These are phyloP conservation scores for Arizona elegans DNA, from an alignment of 2,113 vertebrate genomes.

Conservation along the genomic window DNA sequence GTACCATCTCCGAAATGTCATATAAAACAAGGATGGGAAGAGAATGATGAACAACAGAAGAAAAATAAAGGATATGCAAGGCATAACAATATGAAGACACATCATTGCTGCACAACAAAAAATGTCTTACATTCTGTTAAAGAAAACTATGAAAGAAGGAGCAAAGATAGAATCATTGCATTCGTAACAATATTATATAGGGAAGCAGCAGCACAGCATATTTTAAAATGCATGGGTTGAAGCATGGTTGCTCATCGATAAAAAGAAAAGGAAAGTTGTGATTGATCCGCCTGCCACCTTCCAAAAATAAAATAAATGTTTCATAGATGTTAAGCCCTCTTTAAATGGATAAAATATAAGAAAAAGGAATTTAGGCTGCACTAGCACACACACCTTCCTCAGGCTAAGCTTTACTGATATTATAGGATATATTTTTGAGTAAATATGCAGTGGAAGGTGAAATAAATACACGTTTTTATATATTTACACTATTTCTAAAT, in stretches of 20 bases:
- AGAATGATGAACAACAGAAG: conserved; percentile 59
- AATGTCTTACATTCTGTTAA: conserved; percentile 26
- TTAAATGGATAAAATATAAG: conserved; percentile 10
- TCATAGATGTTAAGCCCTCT: conserved; percentile 22
- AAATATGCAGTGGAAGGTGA: background rate
- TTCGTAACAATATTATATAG: conserved; percentile 54
- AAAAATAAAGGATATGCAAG: conserved; percentile 45
- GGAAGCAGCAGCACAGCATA: conserved; percentile 31
- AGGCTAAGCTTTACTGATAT: background rate
- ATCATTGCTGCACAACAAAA: conserved; percentile 37
- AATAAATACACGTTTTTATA: background rate
- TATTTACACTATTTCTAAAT: background rate
- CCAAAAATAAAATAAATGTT: conserved; percentile 9
- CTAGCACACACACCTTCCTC: background rate
- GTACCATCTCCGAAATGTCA: conserved; percentile 73
- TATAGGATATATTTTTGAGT: background rate
- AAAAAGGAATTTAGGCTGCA: conserved; percentile 17
- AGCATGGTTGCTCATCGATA: conserved; percentile 5
- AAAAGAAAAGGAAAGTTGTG: conserved; percentile 4
- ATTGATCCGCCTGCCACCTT: background rate
- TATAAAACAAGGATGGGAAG: conserved; percentile 39
- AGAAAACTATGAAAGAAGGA: conserved; percentile 37
- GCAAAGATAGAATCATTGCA: conserved; percentile 37
- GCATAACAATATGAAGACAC: conserved; percentile 59
- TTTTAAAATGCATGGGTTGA: conserved; percentile 4